Evolutionary conservation across 2,888 invertebrate genomes (phyloP).

Genomic region (Philonicus albiceps): DNA sequence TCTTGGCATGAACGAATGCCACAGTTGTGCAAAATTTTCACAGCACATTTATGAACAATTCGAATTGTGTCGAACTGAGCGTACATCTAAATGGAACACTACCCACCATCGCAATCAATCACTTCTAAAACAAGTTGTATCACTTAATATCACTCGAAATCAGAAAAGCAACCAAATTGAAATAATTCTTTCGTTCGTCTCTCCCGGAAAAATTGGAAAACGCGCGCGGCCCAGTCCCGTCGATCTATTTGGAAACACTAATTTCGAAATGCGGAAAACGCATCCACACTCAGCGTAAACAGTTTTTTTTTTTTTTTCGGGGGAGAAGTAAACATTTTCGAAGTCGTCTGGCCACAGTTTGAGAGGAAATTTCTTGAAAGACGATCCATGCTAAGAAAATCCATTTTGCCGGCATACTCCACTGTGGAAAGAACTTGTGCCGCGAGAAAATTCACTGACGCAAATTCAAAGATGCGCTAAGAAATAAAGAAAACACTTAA

Average conservation of each 20-base stretch:
- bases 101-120: neutral
- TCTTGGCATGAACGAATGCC: neutral
- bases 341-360: neutral
- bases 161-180: neutral
- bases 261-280: conserved; percentile 24
- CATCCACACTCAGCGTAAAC: neutral
- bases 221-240: neutral
- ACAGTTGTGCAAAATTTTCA: neutral
- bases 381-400: neutral
- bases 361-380: neutral
- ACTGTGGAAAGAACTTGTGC: neutral
- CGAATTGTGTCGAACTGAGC: neutral
- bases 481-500: neutral
- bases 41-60: neutral
- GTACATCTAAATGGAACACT: neutral
- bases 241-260: conserved; percentile 26
- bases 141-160: neutral
- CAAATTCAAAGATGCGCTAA: neutral
- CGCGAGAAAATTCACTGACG: neutral
- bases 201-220: neutral
- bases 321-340: conserved; percentile 9
- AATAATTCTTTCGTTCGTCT: neutral
- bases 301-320: too few species aligned
- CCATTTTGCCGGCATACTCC: neutral
- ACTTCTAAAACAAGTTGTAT: neutral